Evolutionary conservation across 35 echinoderm and acorn worm genomes (phyloP), one percentile per base, ranked within the genome.

Genomic region (Heliocidaris erythrogramma): DNA sequence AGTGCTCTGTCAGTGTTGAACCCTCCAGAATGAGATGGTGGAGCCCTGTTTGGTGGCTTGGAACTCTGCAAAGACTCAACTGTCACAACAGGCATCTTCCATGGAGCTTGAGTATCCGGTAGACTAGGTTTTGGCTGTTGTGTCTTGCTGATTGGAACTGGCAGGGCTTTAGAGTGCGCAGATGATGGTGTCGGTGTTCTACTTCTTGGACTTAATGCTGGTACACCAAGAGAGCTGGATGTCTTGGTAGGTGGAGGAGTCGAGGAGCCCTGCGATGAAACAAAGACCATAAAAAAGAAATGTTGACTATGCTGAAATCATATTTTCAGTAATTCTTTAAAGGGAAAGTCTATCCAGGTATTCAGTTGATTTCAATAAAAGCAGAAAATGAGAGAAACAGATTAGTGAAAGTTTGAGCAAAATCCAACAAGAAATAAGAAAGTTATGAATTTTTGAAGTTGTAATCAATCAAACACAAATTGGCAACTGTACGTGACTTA

Each of bases 181-280:
- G 47, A 30, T 27, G 31, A 50, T 30, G 91, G 91, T 49, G 91
- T 92, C 59, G 91, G 91, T 50, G 91, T 92, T 30, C 32, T 92
- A 48, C 91, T 92, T 52, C 91, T 32, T 48, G 91, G 91, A 30
- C 6, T 32, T 50, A 92, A 30, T n/a, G 30, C 49, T 16, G 91
- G 29, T 29, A 92, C 91, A 14, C 91, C 91, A 24, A 92, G 91
- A 48, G 31, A 48, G 91, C 49, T 92, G 47, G 91, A 92, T 30
- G 31, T 92, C 13, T 49, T 52, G 1, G 47, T 5, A 7, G 91
- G 91, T 13, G 91, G 91, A 27, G 89, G 89, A 30, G 91, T 92
- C 21, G 91, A 92, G 10, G 91, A 92, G 21, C 91, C 49, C 91
- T 92, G 27, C 3, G 4, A 92, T 2, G 30, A 89, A 32, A 30